phyloP scores from a whole-genome alignment of 2,113 vertebrate species.

The Mugil cephalus region DNA sequence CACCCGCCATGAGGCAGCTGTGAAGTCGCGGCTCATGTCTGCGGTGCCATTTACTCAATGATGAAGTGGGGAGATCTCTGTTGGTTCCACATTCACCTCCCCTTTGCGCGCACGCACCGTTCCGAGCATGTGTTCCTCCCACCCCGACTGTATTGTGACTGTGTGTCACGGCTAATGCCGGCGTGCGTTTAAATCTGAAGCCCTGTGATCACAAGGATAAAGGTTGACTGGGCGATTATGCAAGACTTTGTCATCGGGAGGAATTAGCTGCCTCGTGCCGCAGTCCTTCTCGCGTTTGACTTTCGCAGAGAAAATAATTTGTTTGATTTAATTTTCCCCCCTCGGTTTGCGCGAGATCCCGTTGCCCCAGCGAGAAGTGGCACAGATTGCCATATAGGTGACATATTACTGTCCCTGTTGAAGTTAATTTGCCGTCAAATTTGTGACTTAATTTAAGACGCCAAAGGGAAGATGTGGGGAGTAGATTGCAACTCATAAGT shows the following conservation, averaged over 20 bases:
- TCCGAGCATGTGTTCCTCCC: slow-evolving; percentile 64
- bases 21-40: slow-evolving; percentile 73
- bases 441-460: slow-evolving; percentile 73
- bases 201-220: slow-evolving; percentile 61
- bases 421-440: slow-evolving; percentile 79
- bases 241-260: slow-evolving; percentile 50
- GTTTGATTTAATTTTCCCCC: slow-evolving; percentile 63
- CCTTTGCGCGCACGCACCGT: slow-evolving; percentile 39
- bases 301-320: slow-evolving; percentile 44
- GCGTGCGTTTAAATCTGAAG: slow-evolving; percentile 61
- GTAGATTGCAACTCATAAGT: slow-evolving; percentile 80
- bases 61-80: slow-evolving; percentile 74
- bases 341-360: slow-evolving; percentile 34
- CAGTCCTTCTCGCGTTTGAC: slow-evolving; percentile 34
- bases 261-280: slow-evolving; percentile 40
- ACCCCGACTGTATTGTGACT: slow-evolving; percentile 60
- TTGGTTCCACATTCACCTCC: slow-evolving; percentile 67
- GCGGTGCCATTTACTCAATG: slow-evolving; percentile 76
- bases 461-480: slow-evolving; percentile 75
- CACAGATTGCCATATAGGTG: slow-evolving; percentile 68
- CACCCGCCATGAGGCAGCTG: slow-evolving; percentile 80
- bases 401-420: slow-evolving; percentile 65
- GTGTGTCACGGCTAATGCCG: slow-evolving; percentile 64
- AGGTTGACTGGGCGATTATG: slow-evolving; percentile 68
- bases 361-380: slow-evolving; percentile 29